phyloP scores from a whole-genome alignment of 2,113 vertebrate species.

The Condylura cristata region DNA sequence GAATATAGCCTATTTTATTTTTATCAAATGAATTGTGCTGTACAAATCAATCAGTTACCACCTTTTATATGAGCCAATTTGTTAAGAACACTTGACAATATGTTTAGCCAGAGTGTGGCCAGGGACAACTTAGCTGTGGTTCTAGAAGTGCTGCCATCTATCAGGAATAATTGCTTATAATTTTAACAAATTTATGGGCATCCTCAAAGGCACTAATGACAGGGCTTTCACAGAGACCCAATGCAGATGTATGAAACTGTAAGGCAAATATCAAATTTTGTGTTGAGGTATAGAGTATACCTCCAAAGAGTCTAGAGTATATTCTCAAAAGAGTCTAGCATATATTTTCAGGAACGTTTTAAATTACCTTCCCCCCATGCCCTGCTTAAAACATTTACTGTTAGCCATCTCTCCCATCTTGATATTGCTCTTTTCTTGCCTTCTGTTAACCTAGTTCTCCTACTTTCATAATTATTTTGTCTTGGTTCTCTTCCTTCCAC shows the following conservation, averaged over 20 bases:
- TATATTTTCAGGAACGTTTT: not conserved
- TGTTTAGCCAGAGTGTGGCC: not conserved
- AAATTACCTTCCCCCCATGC: not conserved
- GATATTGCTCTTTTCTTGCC: not conserved
- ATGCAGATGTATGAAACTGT: not conserved
- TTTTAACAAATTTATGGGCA: not conserved
- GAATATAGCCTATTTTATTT: not conserved
- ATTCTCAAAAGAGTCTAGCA: not conserved
- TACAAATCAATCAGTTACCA: not conserved
- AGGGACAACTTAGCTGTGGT: not conserved
- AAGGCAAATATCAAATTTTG: not conserved
- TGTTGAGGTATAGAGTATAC: not conserved
- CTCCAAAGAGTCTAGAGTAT: not conserved
- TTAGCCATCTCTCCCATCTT: not conserved
- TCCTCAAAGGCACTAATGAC: not conserved
- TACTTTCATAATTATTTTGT: not conserved
- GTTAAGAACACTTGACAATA: not conserved
- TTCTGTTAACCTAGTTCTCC: not conserved
- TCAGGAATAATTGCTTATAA: not conserved
- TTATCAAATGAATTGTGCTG: not conserved
- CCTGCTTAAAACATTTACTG: not conserved
- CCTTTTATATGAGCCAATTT: not conserved
- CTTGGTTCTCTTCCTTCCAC: not conserved
- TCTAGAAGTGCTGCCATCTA: not conserved
- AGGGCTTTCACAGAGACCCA: not conserved